phyloP scores from a whole-genome alignment of 2,888 invertebrate genomes.

The Phortica okadai region DNA sequence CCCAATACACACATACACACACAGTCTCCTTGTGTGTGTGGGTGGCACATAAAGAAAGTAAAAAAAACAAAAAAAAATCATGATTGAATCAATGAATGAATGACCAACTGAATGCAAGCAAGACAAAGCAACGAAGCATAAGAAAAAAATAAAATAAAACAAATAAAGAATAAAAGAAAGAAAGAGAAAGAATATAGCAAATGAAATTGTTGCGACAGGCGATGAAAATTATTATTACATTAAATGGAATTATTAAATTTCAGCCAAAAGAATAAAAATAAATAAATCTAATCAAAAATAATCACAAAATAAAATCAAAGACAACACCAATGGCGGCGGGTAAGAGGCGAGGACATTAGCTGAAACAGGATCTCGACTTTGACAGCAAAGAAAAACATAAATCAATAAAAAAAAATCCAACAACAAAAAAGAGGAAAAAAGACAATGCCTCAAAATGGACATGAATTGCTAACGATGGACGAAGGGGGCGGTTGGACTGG shows the following conservation, averaged over 20 bases:
- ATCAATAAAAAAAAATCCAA: slow-evolving; percentile 55
- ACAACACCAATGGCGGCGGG: neutral
- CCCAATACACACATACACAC: neutral
- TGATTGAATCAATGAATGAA: neutral
- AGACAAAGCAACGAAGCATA: neutral
- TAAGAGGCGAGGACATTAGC: neutral
- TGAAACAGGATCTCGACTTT: neutral
- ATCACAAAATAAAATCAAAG: slow-evolving; percentile 55
- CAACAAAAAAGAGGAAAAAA: slow-evolving; percentile 55
- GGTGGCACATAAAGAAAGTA: neutral
- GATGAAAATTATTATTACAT: slow-evolving; percentile 69
- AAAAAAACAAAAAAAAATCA: neutral
- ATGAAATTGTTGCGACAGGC: slow-evolving; percentile 53
- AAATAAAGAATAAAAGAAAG: neutral
- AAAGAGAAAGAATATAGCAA: slow-evolving; percentile 18
- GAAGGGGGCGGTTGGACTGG: no score
- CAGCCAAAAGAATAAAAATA: slow-evolving; percentile 67
- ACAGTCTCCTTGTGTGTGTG: neutral
- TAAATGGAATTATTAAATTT: slow-evolving; percentile 71
- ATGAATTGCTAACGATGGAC: neutral
- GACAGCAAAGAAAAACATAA: slow-evolving; percentile 16
- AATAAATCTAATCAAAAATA: slow-evolving; percentile 71
- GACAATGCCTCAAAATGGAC: slow-evolving; percentile 62
- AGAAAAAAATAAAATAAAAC: neutral
- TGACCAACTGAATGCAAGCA: neutral